Base-by-base conservation (phyloP, 2,888 invertebrate species). In the Eudemis profundana region DNA sequence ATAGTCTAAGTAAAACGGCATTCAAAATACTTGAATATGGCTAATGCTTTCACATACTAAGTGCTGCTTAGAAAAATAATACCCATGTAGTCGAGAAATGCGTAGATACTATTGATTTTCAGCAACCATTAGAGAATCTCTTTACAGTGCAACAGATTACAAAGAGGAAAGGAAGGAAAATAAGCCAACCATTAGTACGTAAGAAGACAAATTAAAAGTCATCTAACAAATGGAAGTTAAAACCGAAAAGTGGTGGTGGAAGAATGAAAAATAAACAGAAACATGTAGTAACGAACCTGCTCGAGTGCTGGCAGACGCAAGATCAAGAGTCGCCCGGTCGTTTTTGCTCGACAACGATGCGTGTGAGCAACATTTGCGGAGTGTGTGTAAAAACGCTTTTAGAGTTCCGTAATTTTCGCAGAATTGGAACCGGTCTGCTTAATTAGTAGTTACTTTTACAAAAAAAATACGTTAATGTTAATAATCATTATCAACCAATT, bases 321-420 rank as follows among this genome's bases (percentile, higher is more conserved):
- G 76, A 79, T 76, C 74, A 78, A 81, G 78, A 81, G 75, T 74
- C 72, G 76, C 74, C 78, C 75, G 76, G 76, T 72, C 74, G 77
- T 86, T 87, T 87, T 88, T 87, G 81, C 80, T 74, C 72, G 70
- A 75, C 68, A 72, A 67, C 84, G 77, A 77, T 84, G 86, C 85
- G 84, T 86, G 86, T 84, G 86, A 86, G 82, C 86, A 64, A 87
- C 90, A 90, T 89, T 85, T 88, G 89, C 82, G 75, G 74, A 77
- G 83, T 84, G 84, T 85, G 84, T 82, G 75, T 65, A 65, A 65
- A 65, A 65, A 59, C 36, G 56, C 59, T 60, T 63, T 65, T 60
- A 47, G 65, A 53, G 65, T 40, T 65, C 65, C 60, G 60, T 51
- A 64, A 50, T 29, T 60, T 40, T 14, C 27, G 42, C 12, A 42